Percentiles rank a stretch among this genome's conserved stretches.
Conservation (phyloP, 2,888 invertebrate species). For the Frankliniella intonsa region DNA sequence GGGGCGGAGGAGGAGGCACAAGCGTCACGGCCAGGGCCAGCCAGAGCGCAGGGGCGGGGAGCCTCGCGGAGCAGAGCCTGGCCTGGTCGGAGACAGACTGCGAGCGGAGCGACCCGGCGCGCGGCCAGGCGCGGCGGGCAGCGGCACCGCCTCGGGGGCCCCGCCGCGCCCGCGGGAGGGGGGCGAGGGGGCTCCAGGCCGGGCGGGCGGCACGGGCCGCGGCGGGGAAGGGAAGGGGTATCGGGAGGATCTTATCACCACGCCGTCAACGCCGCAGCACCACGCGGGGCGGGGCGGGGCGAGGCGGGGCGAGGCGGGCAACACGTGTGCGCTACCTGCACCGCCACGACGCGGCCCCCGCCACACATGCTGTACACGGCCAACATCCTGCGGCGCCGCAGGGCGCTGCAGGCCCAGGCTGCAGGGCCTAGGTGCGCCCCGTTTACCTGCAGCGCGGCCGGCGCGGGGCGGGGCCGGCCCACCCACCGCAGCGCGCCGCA, state of each 20-base stretch:
- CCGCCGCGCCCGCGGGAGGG: background rate
- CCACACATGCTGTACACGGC: too few species aligned
- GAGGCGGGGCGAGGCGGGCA: background rate
- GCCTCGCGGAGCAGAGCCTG: background rate
- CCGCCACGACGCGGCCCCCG: too few species aligned
- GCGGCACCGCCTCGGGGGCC: background rate
- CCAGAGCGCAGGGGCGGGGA: background rate
- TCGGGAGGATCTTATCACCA: conserved; percentile 13
- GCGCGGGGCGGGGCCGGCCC: background rate
- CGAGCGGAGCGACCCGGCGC: background rate
- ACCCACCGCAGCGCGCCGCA: background rate
- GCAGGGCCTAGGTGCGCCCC: background rate
- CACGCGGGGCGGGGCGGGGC: too few species aligned
- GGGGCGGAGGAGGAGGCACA: background rate
- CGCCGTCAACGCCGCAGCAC: background rate
- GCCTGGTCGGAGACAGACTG: background rate
- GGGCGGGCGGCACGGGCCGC: background rate
- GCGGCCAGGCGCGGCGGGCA: too few species aligned
- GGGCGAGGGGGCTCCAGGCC: background rate
- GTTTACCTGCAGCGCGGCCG: background rate
- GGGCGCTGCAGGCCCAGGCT: background rate
- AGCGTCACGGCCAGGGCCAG: background rate
- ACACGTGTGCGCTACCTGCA: too few species aligned
- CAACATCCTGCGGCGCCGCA: background rate
- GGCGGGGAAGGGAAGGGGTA: background rate